phyloP scores from a whole-genome alignment of 2,113 vertebrate species.

The Caranx ignobilis region DNA sequence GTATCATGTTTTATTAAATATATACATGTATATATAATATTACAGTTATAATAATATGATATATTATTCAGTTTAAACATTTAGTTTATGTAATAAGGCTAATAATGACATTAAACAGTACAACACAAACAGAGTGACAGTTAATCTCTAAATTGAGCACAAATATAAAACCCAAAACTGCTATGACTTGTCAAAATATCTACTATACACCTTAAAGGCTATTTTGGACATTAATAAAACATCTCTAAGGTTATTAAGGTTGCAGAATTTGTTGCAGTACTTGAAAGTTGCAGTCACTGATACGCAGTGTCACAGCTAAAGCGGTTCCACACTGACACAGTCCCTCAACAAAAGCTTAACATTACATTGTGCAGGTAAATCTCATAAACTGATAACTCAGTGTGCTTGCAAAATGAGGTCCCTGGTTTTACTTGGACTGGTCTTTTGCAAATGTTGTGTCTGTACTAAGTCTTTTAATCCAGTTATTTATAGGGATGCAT shows the following conservation, averaged over 20 bases:
- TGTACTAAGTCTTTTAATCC: slow-evolving; percentile 13
- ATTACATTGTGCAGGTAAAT: background rate
- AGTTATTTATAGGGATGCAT: slow-evolving; percentile 23
- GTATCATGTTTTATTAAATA: no score
- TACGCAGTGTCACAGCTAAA: background rate
- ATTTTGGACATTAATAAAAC: no score
- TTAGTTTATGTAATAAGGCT: no score
- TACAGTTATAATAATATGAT: no score
- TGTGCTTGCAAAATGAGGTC: background rate
- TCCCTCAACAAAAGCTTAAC: background rate
- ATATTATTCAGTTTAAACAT: no score
- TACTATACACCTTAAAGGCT: background rate
- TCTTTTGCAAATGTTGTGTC: background rate
- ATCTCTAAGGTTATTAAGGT: background rate
- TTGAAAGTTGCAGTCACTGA: background rate
- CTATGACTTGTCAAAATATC: background rate
- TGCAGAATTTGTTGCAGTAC: background rate
- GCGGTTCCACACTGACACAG: background rate
- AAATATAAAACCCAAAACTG: background rate
- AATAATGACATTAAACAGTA: no score
- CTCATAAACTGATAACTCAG: background rate
- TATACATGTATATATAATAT: no score
- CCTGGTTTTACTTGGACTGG: background rate
- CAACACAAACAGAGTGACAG: no score
- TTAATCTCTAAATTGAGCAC: no score